Percentiles rank a stretch among this genome's conserved stretches.
Conservation (phyloP, 2,888 invertebrate species). For the Galeopsomyia nigrocyanea region DNA sequence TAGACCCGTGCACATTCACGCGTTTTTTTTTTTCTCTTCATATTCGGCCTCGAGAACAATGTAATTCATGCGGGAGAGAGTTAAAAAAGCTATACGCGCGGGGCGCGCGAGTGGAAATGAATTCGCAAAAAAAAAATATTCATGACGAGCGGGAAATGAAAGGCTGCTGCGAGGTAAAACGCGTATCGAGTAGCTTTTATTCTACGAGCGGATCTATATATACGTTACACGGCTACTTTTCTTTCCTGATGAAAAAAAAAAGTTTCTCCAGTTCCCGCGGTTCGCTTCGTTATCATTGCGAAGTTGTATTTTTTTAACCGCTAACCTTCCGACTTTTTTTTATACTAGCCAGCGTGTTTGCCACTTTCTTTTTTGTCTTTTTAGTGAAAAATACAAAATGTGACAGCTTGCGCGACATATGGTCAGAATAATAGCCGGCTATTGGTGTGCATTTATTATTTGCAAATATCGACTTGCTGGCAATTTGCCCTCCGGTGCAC, state of each 20-base stretch:
- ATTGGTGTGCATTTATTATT: conserved; percentile 36
- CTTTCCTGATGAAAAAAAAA: too few relatives aligned
- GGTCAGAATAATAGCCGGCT: background rate
- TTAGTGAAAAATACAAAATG: conserved; percentile 18
- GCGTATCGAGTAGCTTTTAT: background rate
- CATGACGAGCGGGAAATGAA: background rate
- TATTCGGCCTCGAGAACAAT: too few relatives aligned
- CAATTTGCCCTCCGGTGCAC: background rate
- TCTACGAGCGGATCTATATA: too few relatives aligned
- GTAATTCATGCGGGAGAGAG: background rate
- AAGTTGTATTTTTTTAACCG: too few relatives aligned
- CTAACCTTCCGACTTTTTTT: too few relatives aligned
- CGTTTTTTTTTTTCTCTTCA: too few relatives aligned
- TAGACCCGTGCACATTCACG: too few relatives aligned
- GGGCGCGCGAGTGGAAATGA: background rate
- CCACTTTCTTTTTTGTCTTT: too few relatives aligned
- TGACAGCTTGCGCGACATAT: conserved; percentile 29
- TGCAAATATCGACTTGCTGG: conserved; percentile 27
- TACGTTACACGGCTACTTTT: too few relatives aligned
- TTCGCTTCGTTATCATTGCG: too few relatives aligned
- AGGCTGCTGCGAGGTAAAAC: conserved; percentile 9
- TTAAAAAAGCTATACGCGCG: background rate
- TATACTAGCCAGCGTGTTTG: too few relatives aligned
- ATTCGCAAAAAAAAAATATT: background rate
- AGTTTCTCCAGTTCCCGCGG: too few relatives aligned